Conservation (phyloP, 2,113 vertebrate genomes). For the Thoracochromis brauschi region DNA sequence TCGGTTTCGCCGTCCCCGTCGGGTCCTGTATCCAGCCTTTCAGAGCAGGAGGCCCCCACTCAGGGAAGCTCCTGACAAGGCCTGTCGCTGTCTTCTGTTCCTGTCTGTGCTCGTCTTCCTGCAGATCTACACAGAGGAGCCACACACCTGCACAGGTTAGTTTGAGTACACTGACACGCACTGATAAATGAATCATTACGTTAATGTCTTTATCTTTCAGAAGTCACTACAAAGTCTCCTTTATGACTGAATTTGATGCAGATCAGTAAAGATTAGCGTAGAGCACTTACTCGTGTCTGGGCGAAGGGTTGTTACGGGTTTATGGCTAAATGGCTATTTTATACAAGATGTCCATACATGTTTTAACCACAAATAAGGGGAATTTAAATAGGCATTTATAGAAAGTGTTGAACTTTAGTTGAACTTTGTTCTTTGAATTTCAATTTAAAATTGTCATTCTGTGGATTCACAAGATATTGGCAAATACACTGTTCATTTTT, state of each 20-base stretch:
- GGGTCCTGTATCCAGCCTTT: constrained; percentile 62
- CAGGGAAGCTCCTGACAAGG: constrained; percentile 44
- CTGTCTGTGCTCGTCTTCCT: constrained; percentile 61
- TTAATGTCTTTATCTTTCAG: background rate
- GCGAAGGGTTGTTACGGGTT: accelerated
- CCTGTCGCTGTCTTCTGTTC: constrained; percentile 60
- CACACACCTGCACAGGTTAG: constrained; percentile 31
- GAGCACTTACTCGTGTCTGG: accelerated
- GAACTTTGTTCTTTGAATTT: background rate
- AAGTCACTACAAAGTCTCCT: background rate
- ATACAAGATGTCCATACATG: background rate
- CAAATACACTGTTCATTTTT: background rate
- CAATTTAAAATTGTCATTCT: background rate
- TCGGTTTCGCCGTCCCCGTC: constrained; percentile 22
- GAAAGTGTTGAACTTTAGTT: background rate
- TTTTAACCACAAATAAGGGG: background rate
- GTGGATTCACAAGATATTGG: background rate
- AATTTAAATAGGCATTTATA: background rate
- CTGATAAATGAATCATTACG: background rate
- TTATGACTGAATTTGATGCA: background rate
- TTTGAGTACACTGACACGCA: background rate
- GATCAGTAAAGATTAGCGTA: background rate
- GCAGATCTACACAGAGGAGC: constrained; percentile 70
- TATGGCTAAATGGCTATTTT: background rate
- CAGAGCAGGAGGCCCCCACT: constrained; percentile 20